phyloP scores from a whole-genome alignment of 1,140 invertebrate species.

The Drosophila varians region DNA sequence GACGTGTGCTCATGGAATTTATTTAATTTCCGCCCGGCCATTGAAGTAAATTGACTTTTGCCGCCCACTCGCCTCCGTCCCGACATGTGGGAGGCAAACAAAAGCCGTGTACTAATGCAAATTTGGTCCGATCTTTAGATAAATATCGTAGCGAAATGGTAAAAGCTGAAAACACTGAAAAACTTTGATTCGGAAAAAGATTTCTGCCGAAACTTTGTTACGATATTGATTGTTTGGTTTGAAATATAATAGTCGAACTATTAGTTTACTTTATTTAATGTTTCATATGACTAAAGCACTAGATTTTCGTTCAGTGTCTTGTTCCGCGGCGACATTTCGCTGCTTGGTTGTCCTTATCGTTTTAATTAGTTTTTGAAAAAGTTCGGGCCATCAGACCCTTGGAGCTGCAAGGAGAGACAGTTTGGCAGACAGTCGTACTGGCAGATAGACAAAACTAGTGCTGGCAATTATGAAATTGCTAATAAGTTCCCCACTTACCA shows the following conservation, averaged over 20 bases:
- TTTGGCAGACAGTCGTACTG: conserved; percentile 7
- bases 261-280: background rate
- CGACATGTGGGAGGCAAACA: conserved; percentile 16
- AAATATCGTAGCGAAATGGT: conserved; percentile 47
- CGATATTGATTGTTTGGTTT: background rate
- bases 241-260: background rate
- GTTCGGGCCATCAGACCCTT: conserved; percentile 38
- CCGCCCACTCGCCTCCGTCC: conserved; percentile 11
- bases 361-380: conserved; percentile 77
- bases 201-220: background rate
- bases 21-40: conserved; percentile 72
- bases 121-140: conserved; percentile 53
- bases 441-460: conserved; percentile 1
- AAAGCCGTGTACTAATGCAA: conserved; percentile 43
- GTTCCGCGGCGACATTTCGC: conserved; percentile 38
- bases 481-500: conserved; percentile 39
- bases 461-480: conserved; percentile 57
- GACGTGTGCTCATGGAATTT: conserved; percentile 59
- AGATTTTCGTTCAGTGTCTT: conserved; percentile 3
- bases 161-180: conserved; percentile 11
- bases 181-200: background rate
- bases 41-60: conserved; percentile 55
- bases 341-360: conserved; percentile 55
- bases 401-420: background rate
- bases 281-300: background rate